A percentile compares a stretch with the other conserved stretches of the same genome.
phyloP scores from a whole-genome alignment of 2,113 vertebrate genomes.

The Galeopterus variegatus region DNA sequence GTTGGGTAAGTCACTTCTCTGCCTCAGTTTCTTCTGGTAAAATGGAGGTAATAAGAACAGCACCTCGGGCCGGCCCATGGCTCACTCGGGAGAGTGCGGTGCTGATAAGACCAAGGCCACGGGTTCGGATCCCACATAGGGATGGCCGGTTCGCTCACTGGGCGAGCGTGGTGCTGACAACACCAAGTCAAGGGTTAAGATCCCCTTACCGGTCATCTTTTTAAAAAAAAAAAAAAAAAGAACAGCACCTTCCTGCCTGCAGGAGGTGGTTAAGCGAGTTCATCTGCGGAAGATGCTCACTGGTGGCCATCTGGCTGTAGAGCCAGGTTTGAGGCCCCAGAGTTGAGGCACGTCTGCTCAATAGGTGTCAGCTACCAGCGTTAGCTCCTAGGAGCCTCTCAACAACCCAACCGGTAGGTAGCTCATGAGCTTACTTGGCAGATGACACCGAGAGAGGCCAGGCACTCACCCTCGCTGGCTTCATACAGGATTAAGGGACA shows the following conservation, averaged over 20 bases:
- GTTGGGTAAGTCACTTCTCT: rapidly evolving
- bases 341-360: background rate
- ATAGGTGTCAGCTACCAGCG: background rate
- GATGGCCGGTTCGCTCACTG: no score
- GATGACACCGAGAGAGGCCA: background rate
- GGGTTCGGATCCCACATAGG: no score
- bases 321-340: background rate
- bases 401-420: background rate
- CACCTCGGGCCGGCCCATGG: no score
- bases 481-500: background rate
- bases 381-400: background rate
- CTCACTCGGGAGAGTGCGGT: no score
- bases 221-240: no score
- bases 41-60: background rate
- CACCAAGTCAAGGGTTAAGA: no score
- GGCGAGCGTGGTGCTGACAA: no score
- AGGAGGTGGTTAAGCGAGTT: rapidly evolving
- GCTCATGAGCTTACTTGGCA: background rate
- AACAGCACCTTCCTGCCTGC: background rate
- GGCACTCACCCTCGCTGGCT: background rate
- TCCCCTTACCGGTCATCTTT: no score
- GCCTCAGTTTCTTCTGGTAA: slow-evolving; percentile 52
- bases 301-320: rapidly evolving
- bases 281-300: background rate
- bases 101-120: no score